Base-by-base conservation (phyloP, 2,797 vertebrate species). In the Buphagus erythrorhynchus region DNA sequence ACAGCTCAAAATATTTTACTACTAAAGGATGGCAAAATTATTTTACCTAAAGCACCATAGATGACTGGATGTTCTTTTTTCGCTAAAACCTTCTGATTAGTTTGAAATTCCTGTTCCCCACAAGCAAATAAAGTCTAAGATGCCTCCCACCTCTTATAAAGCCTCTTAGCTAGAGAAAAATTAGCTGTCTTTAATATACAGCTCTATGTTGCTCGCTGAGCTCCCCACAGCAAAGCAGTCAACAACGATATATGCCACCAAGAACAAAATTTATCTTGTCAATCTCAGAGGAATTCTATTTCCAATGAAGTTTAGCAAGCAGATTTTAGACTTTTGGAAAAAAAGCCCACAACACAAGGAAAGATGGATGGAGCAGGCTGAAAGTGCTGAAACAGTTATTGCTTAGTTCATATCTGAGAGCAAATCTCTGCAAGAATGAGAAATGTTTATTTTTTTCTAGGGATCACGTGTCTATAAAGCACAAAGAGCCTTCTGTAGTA, bases 401-500 rank as follows among this genome's bases (percentile, higher is more conserved):
- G 5, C 35, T 48, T 26, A 38, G 61, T n/a, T 68, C 46, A 36
- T 72, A 81, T 68, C 81, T 63, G 59, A 94, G 80, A 88, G 52
- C 31, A 25, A 90, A 78, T 63, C 51, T 89, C 52, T 55, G 36
- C 77, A 87, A 91, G 80, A 88, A 86, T 3, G 28, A 92, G 63
- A 81, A 88, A 69, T 62, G 46, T 69, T 85, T 90, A 16, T 79
- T 91, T 96, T 68, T 78, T 75, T 55, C 84, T 85, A 75, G 61
- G 11, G 29, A 92, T 84, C 59, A 58, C 6, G 16, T 63, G 59
- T 62, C 42, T 13, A 9, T 20, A 73, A 89, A 82, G 68, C 54
- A 95, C 87, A 93, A 90, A 91, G 78, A 84, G 61, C 66, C 80
- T 62, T 87, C 94, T 87, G 11, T 51, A 43, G 40, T 16, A 63